Evolutionary conservation across 2,113 vertebrate genomes (phyloP), one percentile per base, ranked within the genome.

Genomic region (Anseranas semipalmata): DNA sequence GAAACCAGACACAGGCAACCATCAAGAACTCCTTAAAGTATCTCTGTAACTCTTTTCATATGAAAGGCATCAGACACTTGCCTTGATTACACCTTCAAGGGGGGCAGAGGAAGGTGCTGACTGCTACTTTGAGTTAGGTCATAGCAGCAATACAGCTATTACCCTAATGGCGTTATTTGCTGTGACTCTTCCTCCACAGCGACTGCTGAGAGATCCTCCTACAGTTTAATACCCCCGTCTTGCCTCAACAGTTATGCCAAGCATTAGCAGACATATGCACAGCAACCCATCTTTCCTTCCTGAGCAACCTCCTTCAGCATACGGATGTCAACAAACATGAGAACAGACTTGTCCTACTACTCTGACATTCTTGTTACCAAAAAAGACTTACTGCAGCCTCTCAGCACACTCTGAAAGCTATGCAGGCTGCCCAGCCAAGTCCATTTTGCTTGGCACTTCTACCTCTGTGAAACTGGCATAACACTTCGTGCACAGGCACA

Each of bases 401-500:
- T 2, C 91, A 78, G 66, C 78, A 72, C 56, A 85, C 87, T 89
- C 78, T 0, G 4, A 85, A 87, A 93, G 81, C 89, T 92, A 6
- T 52, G 52, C 48, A 93, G 94, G 66, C 93, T 92, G 81, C 95
- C 92, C 94, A 96, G 96, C 95, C 94, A 97, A 97, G 94, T 96
- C 95, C 96, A 91, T 92, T 95, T 96, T 93, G 95, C 81, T 96
- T 96, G 96, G 96, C 96, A 96, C 81, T 73, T 83, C 84, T 95
- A 68, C 89, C 94, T 87, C 94, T 87, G 92, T 80, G 92, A 95
- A 96, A 95, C 95, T 96, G 95, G 95, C 96, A 96, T 67, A 94
- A 71, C 89, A 74, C 77, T 96, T 89, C 48, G 77, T 73, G 93
- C 94, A 75, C 84, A 91, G 96, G 96, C 96, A 96, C 37, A 3